Conservation (phyloP, 2,113 vertebrate genomes). For the Geococcyx californianus region DNA sequence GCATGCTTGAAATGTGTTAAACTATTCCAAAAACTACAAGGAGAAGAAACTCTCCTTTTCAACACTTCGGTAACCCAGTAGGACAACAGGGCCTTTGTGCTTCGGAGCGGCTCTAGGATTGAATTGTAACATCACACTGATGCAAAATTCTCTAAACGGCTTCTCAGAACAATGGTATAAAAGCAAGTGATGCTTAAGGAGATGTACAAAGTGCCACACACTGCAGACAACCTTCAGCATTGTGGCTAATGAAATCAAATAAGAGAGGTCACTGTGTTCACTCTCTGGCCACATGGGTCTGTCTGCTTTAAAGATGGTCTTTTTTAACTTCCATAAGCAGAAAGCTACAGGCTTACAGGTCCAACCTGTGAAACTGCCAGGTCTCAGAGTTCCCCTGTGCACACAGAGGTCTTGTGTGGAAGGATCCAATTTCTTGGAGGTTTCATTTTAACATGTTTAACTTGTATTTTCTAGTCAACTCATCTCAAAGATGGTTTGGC, state of each 20-base stretch:
- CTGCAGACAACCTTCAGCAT: slow-evolving; percentile 13
- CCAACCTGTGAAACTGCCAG: neutral
- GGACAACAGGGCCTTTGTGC: slow-evolving; percentile 31
- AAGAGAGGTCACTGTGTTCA: slow-evolving; percentile 31
- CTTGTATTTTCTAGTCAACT: neutral
- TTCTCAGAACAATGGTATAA: slow-evolving; percentile 53
- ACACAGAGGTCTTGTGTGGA: neutral
- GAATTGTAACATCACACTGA: neutral
- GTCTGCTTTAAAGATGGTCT: neutral
- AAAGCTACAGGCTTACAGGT: neutral
- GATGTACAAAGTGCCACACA: slow-evolving; percentile 17
- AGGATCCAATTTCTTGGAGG: neutral
- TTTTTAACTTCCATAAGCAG: neutral
- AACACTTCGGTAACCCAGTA: neutral
- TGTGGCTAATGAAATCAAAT: slow-evolving; percentile 1
- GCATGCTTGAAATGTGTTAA: neutral
- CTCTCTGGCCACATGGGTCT: neutral
- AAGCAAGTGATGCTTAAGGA: slow-evolving; percentile 34
- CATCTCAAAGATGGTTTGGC: neutral
- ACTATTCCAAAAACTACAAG: neutral
- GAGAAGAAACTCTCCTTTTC: neutral
- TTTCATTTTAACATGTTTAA: neutral
- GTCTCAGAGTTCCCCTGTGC: neutral
- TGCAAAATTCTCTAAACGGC: slow-evolving; percentile 24
- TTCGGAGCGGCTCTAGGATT: slow-evolving; percentile 7